These are phyloP conservation scores for Meteorus sp. DNA, from an alignment of 1,140 invertebrate species.

Conservation along the genomic window DNA sequence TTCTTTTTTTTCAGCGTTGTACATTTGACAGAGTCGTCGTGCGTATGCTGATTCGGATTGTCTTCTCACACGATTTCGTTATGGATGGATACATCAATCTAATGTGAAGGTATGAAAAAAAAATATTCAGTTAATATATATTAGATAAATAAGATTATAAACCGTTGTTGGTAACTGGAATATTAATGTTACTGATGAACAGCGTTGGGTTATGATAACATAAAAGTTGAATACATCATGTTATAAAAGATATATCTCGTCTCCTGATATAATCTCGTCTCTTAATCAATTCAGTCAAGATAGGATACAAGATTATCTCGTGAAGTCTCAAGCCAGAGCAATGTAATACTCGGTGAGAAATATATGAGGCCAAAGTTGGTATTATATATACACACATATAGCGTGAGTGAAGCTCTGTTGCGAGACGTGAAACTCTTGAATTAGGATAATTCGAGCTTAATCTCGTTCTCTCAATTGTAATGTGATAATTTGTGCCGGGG, in stretches of 20 bases:
- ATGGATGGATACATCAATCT: slow-evolving; percentile 7
- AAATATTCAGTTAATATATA: too few species aligned
- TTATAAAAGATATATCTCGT: slow-evolving; percentile 6
- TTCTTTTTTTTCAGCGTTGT: not conserved
- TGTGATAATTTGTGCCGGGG: slow-evolving; percentile 9
- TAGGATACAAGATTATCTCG: slow-evolving; percentile 15
- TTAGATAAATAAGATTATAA: not conserved
- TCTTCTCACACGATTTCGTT: not conserved
- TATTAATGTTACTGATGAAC: too few species aligned
- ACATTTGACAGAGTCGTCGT: slow-evolving; percentile 32
- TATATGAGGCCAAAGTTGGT: not conserved
- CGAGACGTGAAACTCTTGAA: slow-evolving; percentile 7
- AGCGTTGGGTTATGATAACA: too few species aligned
- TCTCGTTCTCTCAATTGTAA: slow-evolving; percentile 22
- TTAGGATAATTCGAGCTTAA: slow-evolving; percentile 24
- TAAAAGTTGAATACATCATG: too few species aligned
- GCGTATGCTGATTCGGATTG: not conserved
- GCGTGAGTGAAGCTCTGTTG: not conserved
- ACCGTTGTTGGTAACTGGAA: not conserved
- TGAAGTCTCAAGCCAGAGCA: not conserved
- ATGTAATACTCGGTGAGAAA: not conserved
- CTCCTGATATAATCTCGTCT: slow-evolving; percentile 13
- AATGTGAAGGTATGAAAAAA: too few species aligned
- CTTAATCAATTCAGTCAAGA: slow-evolving; percentile 18
- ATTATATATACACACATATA: not conserved